Percentiles rank a stretch among this genome's conserved stretches.
Evolutionary conservation across 1,140 invertebrate genomes (phyloP).

Genomic region (Hypsibius dujardini): DNA sequence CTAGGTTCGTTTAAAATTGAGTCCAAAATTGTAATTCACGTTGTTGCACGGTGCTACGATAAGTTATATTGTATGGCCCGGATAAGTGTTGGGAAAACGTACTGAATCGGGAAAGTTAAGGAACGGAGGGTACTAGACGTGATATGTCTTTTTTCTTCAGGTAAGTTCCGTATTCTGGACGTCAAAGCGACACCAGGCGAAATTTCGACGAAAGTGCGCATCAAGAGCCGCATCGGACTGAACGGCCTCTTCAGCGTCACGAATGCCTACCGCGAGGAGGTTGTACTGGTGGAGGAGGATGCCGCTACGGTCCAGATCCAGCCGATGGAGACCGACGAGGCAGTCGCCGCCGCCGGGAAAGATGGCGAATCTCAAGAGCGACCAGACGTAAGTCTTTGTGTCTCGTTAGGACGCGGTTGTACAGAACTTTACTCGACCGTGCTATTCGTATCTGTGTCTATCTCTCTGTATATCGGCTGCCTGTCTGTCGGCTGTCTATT

Average conservation of each 20-base stretch:
- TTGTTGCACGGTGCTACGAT: too few species aligned
- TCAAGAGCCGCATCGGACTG: slow-evolving; percentile 78
- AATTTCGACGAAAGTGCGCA: slow-evolving; percentile 75
- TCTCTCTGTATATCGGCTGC: too few species aligned
- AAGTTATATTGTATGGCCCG: too few species aligned
- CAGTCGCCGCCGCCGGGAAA: slow-evolving; percentile 22
- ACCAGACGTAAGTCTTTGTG: too few species aligned
- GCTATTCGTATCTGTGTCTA: too few species aligned
- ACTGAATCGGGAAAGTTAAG: not conserved
- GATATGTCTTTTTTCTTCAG: slow-evolving; percentile 33
- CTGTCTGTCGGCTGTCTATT: too few species aligned
- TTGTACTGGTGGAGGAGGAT: slow-evolving; percentile 33
- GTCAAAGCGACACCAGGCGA: slow-evolving; percentile 66
- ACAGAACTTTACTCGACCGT: too few species aligned
- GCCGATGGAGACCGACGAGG: slow-evolving; percentile 30
- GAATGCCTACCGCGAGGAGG: slow-evolving; percentile 66
- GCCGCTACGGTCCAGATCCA: slow-evolving; percentile 22
- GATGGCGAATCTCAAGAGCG: not conserved
- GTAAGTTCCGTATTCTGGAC: slow-evolving; percentile 61
- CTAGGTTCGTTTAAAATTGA: too few species aligned
- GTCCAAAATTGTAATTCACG: too few species aligned
- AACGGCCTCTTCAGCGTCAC: slow-evolving; percentile 75
- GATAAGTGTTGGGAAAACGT: not conserved
- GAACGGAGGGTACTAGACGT: not conserved
- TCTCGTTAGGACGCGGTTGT: too few species aligned